A percentile compares a stretch with the other conserved stretches of the same genome.
Conservation (phyloP, 2,797 vertebrate species). For the Mastacembelus armatus region DNA sequence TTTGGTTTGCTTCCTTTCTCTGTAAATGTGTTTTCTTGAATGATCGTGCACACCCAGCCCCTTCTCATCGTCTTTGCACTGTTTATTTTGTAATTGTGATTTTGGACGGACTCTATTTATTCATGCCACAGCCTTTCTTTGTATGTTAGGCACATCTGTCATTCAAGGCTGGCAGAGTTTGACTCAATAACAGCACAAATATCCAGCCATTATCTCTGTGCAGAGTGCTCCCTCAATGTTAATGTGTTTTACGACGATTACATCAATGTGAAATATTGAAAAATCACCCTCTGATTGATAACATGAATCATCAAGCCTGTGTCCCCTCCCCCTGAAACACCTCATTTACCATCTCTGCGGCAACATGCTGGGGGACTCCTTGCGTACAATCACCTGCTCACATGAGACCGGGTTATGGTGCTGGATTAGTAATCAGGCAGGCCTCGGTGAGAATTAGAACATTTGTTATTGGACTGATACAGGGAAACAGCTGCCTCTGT, state of each 20-base stretch:
- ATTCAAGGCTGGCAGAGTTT: conserved; percentile 76
- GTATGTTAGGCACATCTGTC: conserved; percentile 73
- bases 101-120: conserved; percentile 61
- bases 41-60: conserved; percentile 52
- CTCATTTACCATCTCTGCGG: conserved; percentile 73
- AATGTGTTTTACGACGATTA: conserved; percentile 84
- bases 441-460: conserved; percentile 46
- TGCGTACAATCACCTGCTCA: conserved; percentile 57
- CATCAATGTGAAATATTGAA: conserved; percentile 83
- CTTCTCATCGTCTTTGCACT: conserved; percentile 69
- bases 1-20: conserved; percentile 62
- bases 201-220: conserved; percentile 78
- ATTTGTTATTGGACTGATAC: conserved; percentile 55
- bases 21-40: conserved; percentile 46
- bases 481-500: conserved; percentile 38
- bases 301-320: conserved; percentile 73
- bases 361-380: conserved; percentile 25
- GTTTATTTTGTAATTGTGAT: conserved; percentile 77
- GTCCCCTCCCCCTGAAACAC: conserved; percentile 65
- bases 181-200: conserved; percentile 70
- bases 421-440: conserved; percentile 40
- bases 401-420: conserved; percentile 19
- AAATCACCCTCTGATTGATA: conserved; percentile 79
- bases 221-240: conserved; percentile 76
- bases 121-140: conserved; percentile 44